Conservation (phyloP, 2,113 vertebrate species). For the Hiodon alosoides region DNA sequence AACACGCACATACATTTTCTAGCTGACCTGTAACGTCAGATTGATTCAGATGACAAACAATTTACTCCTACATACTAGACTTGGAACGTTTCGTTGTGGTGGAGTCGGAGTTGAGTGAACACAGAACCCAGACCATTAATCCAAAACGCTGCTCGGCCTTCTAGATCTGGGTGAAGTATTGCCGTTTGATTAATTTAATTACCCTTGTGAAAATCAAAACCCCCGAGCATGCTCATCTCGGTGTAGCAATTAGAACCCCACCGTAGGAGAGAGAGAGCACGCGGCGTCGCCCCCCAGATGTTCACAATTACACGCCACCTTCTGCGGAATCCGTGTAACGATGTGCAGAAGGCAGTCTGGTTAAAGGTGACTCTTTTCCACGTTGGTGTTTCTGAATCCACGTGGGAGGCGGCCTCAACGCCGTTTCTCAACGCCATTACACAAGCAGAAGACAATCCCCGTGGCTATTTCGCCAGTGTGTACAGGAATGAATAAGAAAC, state of each 20-base stretch:
- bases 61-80: no score
- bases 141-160: no score
- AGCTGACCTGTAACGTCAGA: no score
- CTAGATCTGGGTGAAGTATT: no score
- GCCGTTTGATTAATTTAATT: no score
- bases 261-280: not conserved
- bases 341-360: not conserved
- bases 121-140: no score
- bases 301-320: slow-evolving; percentile 20
- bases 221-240: not conserved
- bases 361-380: slow-evolving; percentile 14
- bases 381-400: slow-evolving; percentile 10
- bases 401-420: slow-evolving; percentile 7
- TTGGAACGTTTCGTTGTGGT: no score
- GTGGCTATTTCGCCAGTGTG: not conserved
- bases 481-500: not conserved
- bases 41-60: no score
- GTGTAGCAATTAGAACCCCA: not conserved
- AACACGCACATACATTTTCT: no score
- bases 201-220: no score
- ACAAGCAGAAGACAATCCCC: not conserved
- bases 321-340: slow-evolving; percentile 14
- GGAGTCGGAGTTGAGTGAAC: no score
- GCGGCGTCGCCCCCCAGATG: slow-evolving; percentile 7
- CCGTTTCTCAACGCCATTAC: slow-evolving; percentile 13